Base-by-base conservation (phyloP, 2,797 vertebrate genomes). In the Crocidura indochinensis region DNA sequence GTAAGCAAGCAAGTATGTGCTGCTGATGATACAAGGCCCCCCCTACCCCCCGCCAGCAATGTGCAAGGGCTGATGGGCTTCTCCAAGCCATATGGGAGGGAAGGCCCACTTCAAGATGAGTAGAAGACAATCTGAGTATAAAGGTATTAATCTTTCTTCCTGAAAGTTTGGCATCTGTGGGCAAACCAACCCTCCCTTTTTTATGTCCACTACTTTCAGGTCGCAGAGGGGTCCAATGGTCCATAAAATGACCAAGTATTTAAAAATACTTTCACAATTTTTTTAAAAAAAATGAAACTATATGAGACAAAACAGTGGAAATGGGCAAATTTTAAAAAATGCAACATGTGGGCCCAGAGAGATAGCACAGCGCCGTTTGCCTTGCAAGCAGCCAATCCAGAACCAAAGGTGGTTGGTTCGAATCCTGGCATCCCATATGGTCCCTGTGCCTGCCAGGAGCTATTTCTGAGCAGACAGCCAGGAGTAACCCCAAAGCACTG, bases 1-100 rank as follows among this genome's bases (percentile, higher is more conserved):
- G n/a, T 12, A 24, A 46, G 46, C 0, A 4, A 49, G 6, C 6
- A 11, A 2, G 1, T 3, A 62, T 2, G 3, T 7, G 24, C 12
- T 10, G 38, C 38, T 38, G 38, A 38, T 38, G 38, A 38, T 38
- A 38, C 38, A 38, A 38, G 38, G 5, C 38, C 2, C 38, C 38
- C 38, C 38, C 38, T n/a, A n/a, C n/a, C 38, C 38, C 38, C 38
- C 38, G 5, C n/a, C n/a, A 38, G 38, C 38, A 38, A 38, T 38
- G 38, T 38, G 38, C 38, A 56, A 5, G 53, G 53, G 53, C 53
- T 5, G 53, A 14, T 15, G 53, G 53, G 53, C 56, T 60, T 15
- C 56, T 20, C 26, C 38, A 1, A 15, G 29, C 22, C 46, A 46
- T 10, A 4, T 1, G 87, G 67, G 6, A 7, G 3, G 53, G 56